Percentiles rank a stretch among this genome's conserved stretches.
Conservation (phyloP, 2,113 vertebrate species). For the Talpa occidentalis region DNA sequence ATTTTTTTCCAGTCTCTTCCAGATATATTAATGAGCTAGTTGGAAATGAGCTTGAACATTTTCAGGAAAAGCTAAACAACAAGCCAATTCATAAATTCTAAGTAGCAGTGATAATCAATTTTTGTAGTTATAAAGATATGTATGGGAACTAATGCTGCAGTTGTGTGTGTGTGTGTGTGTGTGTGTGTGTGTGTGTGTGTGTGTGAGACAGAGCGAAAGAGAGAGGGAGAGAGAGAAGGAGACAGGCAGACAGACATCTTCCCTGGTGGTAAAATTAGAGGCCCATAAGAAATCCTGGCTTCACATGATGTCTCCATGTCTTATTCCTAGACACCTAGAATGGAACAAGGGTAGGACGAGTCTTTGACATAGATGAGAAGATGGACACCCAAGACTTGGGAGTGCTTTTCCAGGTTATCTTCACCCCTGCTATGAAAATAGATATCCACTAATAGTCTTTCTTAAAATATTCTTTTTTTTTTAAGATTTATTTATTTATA, state of each 20-base stretch:
- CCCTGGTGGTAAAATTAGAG: background rate
- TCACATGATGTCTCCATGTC: background rate
- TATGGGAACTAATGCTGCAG: background rate
- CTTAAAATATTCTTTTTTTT: slow-evolving; percentile 6
- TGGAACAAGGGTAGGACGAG: background rate
- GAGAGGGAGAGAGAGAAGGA: background rate
- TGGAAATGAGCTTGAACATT: background rate
- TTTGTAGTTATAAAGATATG: background rate
- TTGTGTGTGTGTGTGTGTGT: background rate
- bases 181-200: background rate
- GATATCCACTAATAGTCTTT: background rate
- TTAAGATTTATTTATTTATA: too few relatives aligned
- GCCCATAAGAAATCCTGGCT: background rate
- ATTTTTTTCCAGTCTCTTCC: background rate
- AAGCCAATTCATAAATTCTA: background rate
- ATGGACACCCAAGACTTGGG: background rate
- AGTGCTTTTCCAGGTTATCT: background rate
- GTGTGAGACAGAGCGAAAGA: background rate
- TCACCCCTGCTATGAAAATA: background rate
- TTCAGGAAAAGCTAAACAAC: background rate
- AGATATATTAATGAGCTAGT: background rate
- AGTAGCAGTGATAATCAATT: background rate
- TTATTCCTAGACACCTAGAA: background rate
- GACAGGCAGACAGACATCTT: background rate
- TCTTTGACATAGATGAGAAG: background rate